Evolutionary conservation across 1,140 invertebrate genomes (phyloP), one percentile per base, ranked within the genome.

Genomic region (Hesperophylax magnus): DNA sequence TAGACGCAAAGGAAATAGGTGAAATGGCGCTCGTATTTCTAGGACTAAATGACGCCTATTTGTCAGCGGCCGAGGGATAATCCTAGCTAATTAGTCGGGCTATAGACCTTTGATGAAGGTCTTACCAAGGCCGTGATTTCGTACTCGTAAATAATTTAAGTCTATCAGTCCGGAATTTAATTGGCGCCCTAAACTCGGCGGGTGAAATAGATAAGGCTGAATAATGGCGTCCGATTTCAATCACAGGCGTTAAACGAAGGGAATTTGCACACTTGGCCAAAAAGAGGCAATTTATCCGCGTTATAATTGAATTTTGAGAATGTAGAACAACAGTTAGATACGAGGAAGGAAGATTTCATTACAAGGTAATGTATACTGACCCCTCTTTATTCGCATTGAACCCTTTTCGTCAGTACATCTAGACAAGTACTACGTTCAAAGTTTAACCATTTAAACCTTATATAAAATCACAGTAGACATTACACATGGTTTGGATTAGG

Each of bases 81-180:
- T 65, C 61, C 56, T 22, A 15, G 61, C 61, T 65, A 65, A 65
- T 65, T 65, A 65, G 61, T 65, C 61, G 61, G 20, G 20, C 18
- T 65, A 27, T 27, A 65, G 24, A 65, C 20, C 61, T 65, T 65
- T 65, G 61, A 65, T 65, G 61, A 65, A 65, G 61, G 61, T 65
- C 24, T 27, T 27, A 27, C 24, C 61, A 17, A 15, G 24, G 24
- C 61, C 24, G 61, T 65, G 61, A 65, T 65, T 65, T 65, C 61
- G 24, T 65, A 65, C 61, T 65, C 61, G 61, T 65, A 65, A 65
- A 65, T 65, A 24, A 65, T 65, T 65, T 27, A 65, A 65, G 61
- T 65, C 61, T 65, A 65, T 65, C 61, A 20, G 20, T 20, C 20
- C 61, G 61, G 20, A 27, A 65, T 20, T 65, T 65, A 65, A 65